phyloP scores from a whole-genome alignment of 2,888 invertebrate species.

The Tethea ocularis region DNA sequence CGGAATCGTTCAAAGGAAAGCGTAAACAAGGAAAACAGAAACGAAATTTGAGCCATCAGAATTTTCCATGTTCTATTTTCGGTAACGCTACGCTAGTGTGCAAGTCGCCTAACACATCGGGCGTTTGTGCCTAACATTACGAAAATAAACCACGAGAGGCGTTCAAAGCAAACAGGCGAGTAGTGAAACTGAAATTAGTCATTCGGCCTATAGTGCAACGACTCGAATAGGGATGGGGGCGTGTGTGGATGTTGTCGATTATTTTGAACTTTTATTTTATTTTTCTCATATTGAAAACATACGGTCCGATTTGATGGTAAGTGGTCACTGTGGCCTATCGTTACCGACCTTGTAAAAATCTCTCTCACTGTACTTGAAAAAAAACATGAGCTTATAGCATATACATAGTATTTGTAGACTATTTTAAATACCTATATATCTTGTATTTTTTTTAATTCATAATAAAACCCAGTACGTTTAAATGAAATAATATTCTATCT shows the following conservation, averaged over 20 bases:
- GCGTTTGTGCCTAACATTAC: constrained; percentile 52
- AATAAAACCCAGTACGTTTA: no score
- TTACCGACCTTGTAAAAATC: no score
- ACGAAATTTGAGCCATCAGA: background rate
- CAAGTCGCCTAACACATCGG: constrained; percentile 10
- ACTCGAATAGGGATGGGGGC: constrained; percentile 57
- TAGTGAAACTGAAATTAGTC: constrained; percentile 77
- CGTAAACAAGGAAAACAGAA: background rate
- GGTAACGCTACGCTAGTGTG: background rate
- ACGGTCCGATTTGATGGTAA: no score
- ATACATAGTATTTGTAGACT: no score
- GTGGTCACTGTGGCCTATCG: no score
- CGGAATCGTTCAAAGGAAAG: background rate
- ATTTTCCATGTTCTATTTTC: background rate
- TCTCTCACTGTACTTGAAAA: no score
- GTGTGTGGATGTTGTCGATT: constrained; percentile 12
- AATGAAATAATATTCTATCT: constrained; percentile 3
- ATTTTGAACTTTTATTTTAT: no score
- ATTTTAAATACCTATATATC: no score
- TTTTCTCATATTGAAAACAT: no score
- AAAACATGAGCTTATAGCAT: no score
- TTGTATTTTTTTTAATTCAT: no score
- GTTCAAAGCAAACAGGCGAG: constrained; percentile 51
- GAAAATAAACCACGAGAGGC: constrained; percentile 60
- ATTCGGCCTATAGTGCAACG: constrained; percentile 66